Evolutionary conservation across 2,113 vertebrate species (phyloP), one percentile per base, ranked within the genome.

Genomic region (Trochalopteron elliotii): DNA sequence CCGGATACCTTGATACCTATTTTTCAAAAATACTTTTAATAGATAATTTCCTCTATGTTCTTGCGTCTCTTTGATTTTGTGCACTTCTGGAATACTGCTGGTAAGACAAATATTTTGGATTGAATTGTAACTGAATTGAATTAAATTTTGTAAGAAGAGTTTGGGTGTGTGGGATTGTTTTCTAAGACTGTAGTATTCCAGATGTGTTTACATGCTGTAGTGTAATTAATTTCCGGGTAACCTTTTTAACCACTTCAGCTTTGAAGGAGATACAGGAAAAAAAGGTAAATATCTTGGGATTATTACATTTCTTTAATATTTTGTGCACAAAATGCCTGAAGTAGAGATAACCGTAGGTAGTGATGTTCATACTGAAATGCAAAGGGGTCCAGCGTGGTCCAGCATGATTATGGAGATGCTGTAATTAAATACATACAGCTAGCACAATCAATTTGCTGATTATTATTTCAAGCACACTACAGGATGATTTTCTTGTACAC

Each of bases 131-230:
- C 5, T 35, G 4, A 86, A 56, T 44, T 6, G 7, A 83, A 44
- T 69, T 7, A 74, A 57, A 56, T 22, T 74, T 42, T 22, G 1
- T 28, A 74, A 25, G 22, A 44, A 56, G 7, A 35, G 2, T 55
- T 80, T 39, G 6, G 1, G 1, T 12, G 13, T 44, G 27, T 3
- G 27, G 1, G 1, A 3, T 31, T 42, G 2, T 68, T 86, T 80
- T 65, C 3, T 25, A n/a, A 53, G 3, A 53, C 7, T 7, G 14
- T 4, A 57, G 7, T 28, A 67, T 53, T 81, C 9, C 33, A 55
- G 17, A 39, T 21, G 1, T 22, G 5, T 71, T 67, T 33, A 5
- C 3, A 7, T 12, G 2, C 7, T 55, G 5, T 31, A 28, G 1
- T 5, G 22, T 17, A 78, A 49, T 42, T 67, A 50, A 63, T 79